A percentile compares a stretch with the other conserved stretches of the same genome.
Evolutionary conservation across 2,797 vertebrate species (phyloP).

Genomic region (Pelodytes ibericus): DNA sequence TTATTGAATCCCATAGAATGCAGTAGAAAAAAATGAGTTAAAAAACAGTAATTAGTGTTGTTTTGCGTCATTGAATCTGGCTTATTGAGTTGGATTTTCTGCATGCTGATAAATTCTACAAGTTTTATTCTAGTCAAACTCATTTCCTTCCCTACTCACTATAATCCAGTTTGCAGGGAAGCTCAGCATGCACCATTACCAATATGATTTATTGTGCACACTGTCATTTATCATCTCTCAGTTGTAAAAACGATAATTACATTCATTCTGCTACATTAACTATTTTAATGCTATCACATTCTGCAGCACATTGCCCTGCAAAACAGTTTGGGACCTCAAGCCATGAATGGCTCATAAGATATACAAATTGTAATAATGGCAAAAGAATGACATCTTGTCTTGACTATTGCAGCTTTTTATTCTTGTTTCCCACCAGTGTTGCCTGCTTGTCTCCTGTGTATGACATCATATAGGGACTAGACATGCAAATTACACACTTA

Average conservation of each 20-base stretch:
- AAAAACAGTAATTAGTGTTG: no score
- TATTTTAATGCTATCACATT: slow-evolving; percentile 48
- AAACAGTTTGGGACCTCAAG: slow-evolving; percentile 43
- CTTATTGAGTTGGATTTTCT: no score
- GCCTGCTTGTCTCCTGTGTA: no score
- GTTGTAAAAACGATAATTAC: slow-evolving; percentile 55
- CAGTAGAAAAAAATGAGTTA: no score
- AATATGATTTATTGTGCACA: slow-evolving; percentile 47
- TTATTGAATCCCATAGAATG: no score
- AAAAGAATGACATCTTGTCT: no score
- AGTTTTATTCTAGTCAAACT: slow-evolving; percentile 39
- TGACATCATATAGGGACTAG: no score
- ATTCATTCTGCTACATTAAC: slow-evolving; percentile 57
- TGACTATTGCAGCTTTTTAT: no score
- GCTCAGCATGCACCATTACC: slow-evolving; percentile 50
- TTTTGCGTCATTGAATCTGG: no score
- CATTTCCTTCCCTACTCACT: slow-evolving; percentile 6
- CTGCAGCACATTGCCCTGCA: slow-evolving; percentile 38
- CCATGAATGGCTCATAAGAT: slow-evolving; percentile 47
- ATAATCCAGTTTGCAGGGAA: slow-evolving; percentile 39
- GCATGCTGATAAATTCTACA: slow-evolving; percentile 5
- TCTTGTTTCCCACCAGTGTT: no score
- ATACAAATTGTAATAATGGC: slow-evolving; percentile 23
- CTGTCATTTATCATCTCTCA: slow-evolving; percentile 48
- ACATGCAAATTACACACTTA: no score